Evolutionary conservation across 2,113 vertebrate genomes (phyloP), one percentile per base, ranked within the genome.

Genomic region (Pomatostomus ruficeps): DNA sequence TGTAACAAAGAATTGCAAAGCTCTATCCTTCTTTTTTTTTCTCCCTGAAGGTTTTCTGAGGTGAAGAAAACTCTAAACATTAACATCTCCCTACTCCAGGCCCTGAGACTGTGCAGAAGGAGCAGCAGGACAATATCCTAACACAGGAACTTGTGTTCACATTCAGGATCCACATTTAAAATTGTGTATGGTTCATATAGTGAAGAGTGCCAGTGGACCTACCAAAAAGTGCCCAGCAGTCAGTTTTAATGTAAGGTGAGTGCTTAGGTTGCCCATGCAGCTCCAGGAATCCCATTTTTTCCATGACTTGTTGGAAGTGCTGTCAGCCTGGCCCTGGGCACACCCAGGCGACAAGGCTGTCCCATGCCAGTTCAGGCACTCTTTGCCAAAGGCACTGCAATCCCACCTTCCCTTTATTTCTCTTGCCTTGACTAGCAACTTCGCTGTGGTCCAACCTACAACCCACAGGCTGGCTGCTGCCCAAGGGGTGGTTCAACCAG

Each of bases 321-420:
- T 76, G 28, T 85, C 76, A 72, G 85, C 57, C 71, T 75, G 58
- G 68, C 49, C 59, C 45, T n/a, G n/a, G 58, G 75, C 65, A 42
- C 40, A 86, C 59, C 51, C 31, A 22, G 42, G 20, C 1, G 0
- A 73, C 31, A 67, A 20, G 49, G 18, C 54, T 82, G 70, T 67
- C 52, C 84, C 35, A 59, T 8, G 0, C n/a, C 66, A 61, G 10
- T 26, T 43, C 85, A 45, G 40, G 57, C 29, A 55, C 36, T 48
- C 3, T 58, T 77, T 70, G 85, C 82, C 71, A 61, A 62, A 73
- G 78, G 78, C 82, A 42, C 52, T 66, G 49, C 82, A 76, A 76
- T 91, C 78, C 54, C 78, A 72, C 58, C 67, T 85, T 72, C 29
- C 40, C 59, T 85, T 89, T 88, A 80, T 86, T 51, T 83, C 33